Base-by-base conservation (phyloP, 1,140 invertebrate species). In the Drosophila kepulauana region DNA sequence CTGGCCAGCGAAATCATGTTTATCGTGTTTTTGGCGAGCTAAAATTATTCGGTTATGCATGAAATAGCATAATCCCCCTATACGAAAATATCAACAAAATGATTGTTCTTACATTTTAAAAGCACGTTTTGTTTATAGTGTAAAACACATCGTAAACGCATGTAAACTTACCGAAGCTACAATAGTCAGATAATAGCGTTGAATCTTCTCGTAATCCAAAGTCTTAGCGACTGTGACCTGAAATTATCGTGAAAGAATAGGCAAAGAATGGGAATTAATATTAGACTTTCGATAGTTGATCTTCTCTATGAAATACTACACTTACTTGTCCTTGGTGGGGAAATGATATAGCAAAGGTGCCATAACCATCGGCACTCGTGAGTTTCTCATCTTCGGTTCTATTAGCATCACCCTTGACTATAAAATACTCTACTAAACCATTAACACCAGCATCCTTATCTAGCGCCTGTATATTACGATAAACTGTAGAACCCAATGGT, bases 391-490 rank as follows among this genome's bases (percentile, higher is more conserved):
- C 94, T 57, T 95, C 94, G 15, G 94, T 94, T 51, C 86, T 79
- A 49, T 93, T 93, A 70, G 94, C 94, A 65, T 94, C 94, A 20
- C 95, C 94, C 93, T 95, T 93, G 84, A 96, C 77, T 70, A 96
- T 94, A 61, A 94, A 95, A 90, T 98, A 98, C 84, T 98, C 97
- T 0, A 98, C 95, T 10, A 97, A 94, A 48, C 96, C 96, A 88
- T 98, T 98, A 28, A 97, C 96, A 38, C 97, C 97, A 1, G 96
- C 96, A 92, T 98, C 97, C 8, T 95, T 95, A 92, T 98, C 97
- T 43, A 95, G 93, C 0, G 97, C 97, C 62, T 95, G 94, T n/a
- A 98, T 95, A 64, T 96, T 95, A 73, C 97, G 95, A 92, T 97
- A 98, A 66, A 98, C 95, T 1, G 97, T 98, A 15, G 96, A 96